Evolutionary conservation across 2,888 invertebrate species (phyloP), one percentile per base, ranked within the genome.

Genomic region (Miltochrista miniata): DNA sequence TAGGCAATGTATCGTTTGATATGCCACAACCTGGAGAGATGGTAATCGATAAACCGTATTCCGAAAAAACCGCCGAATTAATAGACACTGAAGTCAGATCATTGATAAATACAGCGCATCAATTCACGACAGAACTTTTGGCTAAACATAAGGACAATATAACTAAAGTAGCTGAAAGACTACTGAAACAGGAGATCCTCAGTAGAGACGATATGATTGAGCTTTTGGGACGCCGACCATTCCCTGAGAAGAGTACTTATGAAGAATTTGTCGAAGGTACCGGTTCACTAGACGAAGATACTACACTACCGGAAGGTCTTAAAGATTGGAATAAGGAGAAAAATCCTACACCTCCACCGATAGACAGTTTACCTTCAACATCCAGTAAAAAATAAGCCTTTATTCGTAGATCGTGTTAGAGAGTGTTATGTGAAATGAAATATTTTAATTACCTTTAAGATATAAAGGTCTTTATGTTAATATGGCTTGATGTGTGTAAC

Each of bases 241-340:
- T 99, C 94, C 96, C 96, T 10, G 99, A 99, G 86, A 99, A 99
- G 91, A 98, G 99, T 11, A 99, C 99, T 9, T 99, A 99, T 76
- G 99, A 99, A 85, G 97, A 99, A 79, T 99, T 99, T 86, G 99
- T 99, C 0, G 99, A 98, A 87, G 98, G 98, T 1, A 98, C 98
- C 0, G 99, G 99, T 1, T 98, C 99, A 0, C 95, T 99, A 71
- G 99, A 99, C 61, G 99, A 99, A 86, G 97, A 99, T 74, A 98
- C 98, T 0, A 88, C 95, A 0, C 92, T 99, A 67, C 99, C 99
- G 0, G 97, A 98, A 87, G 99, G 99, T 48, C 93, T 99, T 24
- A 96, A 98, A 80, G 96, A 96, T 73, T 99, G 99, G 99, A 99
- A 99, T 79, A 95, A 95, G 76, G 94, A 95, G 50, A 93, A 93